Conservation (phyloP, 2,113 vertebrate species). For the Galemys pyrenaicus region DNA sequence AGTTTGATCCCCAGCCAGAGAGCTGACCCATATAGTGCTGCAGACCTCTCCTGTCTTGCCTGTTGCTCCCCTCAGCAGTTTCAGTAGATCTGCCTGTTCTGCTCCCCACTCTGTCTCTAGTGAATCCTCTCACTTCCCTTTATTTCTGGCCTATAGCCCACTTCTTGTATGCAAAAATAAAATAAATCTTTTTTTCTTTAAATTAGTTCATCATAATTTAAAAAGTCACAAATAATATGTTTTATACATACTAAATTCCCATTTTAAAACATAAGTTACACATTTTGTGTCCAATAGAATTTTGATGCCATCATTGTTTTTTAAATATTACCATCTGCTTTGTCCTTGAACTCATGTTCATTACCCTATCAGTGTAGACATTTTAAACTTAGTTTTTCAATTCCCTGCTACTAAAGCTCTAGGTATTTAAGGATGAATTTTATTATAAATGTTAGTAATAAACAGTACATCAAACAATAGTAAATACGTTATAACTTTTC, state of each 20-base stretch:
- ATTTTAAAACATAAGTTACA: slow-evolving; percentile 28
- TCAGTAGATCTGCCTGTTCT: no score
- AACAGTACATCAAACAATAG: not conserved
- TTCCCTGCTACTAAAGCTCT: not conserved
- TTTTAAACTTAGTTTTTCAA: not conserved
- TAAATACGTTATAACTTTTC: not conserved
- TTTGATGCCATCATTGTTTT: not conserved
- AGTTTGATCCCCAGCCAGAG: no score
- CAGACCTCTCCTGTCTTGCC: no score
- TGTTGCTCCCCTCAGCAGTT: no score
- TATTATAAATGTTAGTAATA: not conserved
- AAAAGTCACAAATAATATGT: slow-evolving; percentile 29
- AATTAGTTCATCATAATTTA: slow-evolving; percentile 44
- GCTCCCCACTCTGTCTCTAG: no score
- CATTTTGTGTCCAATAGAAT: slow-evolving; percentile 9
- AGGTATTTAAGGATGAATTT: slow-evolving; percentile 13
- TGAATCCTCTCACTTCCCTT: no score
- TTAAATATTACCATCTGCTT: no score
- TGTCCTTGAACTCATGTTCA: not conserved
- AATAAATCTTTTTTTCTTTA: not conserved
- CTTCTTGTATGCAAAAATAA: no score
- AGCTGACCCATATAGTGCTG: no score
- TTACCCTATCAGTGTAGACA: not conserved
- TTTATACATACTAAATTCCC: slow-evolving; percentile 23
- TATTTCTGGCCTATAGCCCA: no score